Conservation (phyloP, 2,888 invertebrate species). For the Cenopis cana region DNA sequence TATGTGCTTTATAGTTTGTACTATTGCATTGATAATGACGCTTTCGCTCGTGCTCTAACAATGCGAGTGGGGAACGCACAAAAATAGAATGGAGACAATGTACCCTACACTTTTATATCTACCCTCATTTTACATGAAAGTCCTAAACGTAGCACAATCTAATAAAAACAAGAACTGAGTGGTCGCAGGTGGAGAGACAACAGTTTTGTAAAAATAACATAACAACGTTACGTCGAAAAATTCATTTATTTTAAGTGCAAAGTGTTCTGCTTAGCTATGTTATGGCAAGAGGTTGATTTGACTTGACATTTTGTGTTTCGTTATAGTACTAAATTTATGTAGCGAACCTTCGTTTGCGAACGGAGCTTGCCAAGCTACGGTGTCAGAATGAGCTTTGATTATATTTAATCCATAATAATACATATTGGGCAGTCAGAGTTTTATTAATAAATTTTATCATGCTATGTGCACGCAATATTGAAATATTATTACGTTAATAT, state of each 20-base stretch:
- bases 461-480: too few relatives aligned
- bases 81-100: background rate
- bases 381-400: too few relatives aligned
- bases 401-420: too few relatives aligned
- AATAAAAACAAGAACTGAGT: constrained; percentile 24
- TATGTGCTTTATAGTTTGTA: too few relatives aligned
- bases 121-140: background rate
- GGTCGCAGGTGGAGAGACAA: constrained; percentile 31
- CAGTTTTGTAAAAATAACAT: constrained; percentile 30
- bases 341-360: too few relatives aligned
- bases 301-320: background rate
- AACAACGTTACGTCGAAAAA: constrained; percentile 27
- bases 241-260: constrained; percentile 25
- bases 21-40: background rate
- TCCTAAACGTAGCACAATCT: background rate
- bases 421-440: too few relatives aligned
- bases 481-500: too few relatives aligned
- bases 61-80: background rate
- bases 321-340: too few relatives aligned
- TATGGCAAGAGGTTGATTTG: background rate
- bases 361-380: too few relatives aligned
- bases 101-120: background rate
- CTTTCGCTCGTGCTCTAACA: background rate
- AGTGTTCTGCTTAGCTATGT: background rate
- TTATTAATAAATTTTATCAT: too few relatives aligned